Evolutionary conservation across 2,888 invertebrate genomes (phyloP).

Genomic region (Nemoura dubitans): DNA sequence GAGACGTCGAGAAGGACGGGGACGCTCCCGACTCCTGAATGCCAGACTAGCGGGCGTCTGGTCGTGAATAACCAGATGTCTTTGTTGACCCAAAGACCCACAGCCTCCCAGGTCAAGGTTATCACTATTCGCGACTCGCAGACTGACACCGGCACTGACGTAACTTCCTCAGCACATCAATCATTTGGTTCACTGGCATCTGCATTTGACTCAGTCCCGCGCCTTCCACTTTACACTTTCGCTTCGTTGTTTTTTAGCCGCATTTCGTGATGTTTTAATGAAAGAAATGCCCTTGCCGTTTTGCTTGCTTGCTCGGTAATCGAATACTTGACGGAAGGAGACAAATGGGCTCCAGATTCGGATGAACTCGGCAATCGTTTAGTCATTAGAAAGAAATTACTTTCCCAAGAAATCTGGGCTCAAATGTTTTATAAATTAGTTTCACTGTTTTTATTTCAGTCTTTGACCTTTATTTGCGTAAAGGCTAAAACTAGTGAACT

Average conservation of each 20-base stretch:
- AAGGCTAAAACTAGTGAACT: not conserved
- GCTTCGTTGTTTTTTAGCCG: not conserved
- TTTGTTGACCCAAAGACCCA: not conserved
- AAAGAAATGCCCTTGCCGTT: slow-evolving; percentile 9
- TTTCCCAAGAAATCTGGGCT: not conserved
- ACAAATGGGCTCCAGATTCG: not conserved
- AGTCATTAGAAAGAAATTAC: not conserved
- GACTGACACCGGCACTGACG: not conserved
- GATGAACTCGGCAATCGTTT: not conserved
- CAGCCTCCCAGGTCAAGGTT: not conserved
- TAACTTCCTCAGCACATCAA: not conserved
- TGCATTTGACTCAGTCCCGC: not conserved
- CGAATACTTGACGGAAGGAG: not conserved
- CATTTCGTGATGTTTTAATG: not conserved
- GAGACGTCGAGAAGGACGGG: not conserved
- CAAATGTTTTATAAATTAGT: not conserved
- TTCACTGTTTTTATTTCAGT: not conserved
- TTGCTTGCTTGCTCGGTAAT: not conserved
- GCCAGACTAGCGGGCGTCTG: not conserved
- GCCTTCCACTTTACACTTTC: not conserved
- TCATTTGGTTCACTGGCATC: not conserved
- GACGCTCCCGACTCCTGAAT: not conserved
- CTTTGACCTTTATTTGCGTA: not conserved
- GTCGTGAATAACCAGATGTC: not conserved
- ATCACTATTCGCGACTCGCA: not conserved